Conservation (phyloP, 2,797 vertebrate species). For the Eospalax fontanierii region DNA sequence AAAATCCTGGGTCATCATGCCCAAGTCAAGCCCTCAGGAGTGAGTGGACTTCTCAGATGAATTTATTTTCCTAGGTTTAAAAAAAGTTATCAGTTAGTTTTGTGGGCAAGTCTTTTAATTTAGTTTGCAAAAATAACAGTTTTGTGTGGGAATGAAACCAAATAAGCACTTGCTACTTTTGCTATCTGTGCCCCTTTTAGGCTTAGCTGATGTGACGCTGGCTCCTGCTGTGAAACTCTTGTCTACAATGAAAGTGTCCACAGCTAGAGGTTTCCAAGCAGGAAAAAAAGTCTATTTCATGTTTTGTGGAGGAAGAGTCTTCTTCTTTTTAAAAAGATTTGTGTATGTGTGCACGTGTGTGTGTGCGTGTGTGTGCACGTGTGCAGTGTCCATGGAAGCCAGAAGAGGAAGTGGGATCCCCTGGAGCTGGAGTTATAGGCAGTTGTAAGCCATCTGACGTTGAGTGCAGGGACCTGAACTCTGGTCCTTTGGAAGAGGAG, state of each 20-base stretch:
- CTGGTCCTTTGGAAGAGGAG: background rate
- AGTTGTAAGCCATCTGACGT: background rate
- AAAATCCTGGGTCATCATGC: slow-evolving; percentile 61
- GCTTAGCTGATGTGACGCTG: background rate
- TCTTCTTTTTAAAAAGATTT: background rate
- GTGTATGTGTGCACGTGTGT: background rate
- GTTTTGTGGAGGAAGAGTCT: background rate
- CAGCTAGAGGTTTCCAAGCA: background rate
- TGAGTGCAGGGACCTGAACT: background rate
- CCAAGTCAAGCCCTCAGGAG: background rate
- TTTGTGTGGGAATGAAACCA: slow-evolving; percentile 52
- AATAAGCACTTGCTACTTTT: background rate
- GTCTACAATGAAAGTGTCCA: background rate
- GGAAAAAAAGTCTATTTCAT: background rate
- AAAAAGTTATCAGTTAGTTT: slow-evolving; percentile 69
- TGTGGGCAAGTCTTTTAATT: slow-evolving; percentile 30
- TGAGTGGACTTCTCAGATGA: background rate
- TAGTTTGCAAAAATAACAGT: slow-evolving; percentile 53
- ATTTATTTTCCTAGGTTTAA: slow-evolving; percentile 59
- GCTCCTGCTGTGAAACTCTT: background rate
- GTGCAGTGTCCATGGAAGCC: background rate
- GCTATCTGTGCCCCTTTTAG: background rate
- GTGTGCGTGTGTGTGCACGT: background rate
- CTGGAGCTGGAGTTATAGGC: background rate
- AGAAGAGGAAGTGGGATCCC: background rate